Evolutionary conservation across 2,113 vertebrate genomes (phyloP).

Genomic region (Neogobius melanostomus): DNA sequence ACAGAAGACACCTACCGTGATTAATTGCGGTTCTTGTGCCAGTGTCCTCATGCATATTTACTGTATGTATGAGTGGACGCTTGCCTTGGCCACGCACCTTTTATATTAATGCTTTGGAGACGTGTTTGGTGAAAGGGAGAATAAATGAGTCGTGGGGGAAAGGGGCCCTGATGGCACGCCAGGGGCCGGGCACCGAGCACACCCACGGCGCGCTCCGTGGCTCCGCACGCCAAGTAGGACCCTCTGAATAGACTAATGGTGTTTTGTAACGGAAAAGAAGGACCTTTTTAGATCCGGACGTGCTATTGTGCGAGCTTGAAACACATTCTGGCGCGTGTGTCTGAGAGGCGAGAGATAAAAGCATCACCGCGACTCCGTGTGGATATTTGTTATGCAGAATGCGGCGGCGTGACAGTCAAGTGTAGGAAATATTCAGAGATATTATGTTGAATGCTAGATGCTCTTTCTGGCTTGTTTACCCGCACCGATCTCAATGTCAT

Average conservation of each 20-base stretch:
- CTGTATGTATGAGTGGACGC: slow-evolving; percentile 10
- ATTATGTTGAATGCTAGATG: slow-evolving; percentile 3
- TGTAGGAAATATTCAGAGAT: slow-evolving; percentile 13
- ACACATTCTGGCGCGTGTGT: slow-evolving; percentile 17
- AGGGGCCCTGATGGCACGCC: slow-evolving; percentile 32
- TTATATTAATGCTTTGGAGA: slow-evolving; percentile 13
- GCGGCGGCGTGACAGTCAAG: slow-evolving; percentile 17
- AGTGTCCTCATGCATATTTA: slow-evolving; percentile 30
- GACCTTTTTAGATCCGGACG: slow-evolving; percentile 7
- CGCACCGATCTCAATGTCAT: neutral
- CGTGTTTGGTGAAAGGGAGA: slow-evolving; percentile 26
- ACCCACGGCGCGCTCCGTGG: slow-evolving; percentile 29
- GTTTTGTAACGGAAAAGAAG: slow-evolving; percentile 34
- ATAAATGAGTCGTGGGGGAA: slow-evolving; percentile 15
- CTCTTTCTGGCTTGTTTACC: slow-evolving; percentile 23
- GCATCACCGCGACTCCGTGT: neutral
- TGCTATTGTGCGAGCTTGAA: slow-evolving; percentile 11
- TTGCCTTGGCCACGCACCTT: slow-evolving; percentile 15
- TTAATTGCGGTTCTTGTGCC: slow-evolving; percentile 31
- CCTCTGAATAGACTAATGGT: slow-evolving; percentile 48
- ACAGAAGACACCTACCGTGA: slow-evolving; percentile 36
- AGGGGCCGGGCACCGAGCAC: slow-evolving; percentile 34
- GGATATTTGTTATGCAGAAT: slow-evolving; percentile 12
- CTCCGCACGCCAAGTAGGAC: slow-evolving; percentile 27
- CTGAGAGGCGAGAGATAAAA: slow-evolving; percentile 11